Evolutionary conservation across 1,140 invertebrate genomes (phyloP).

Genomic region (Magallana angulata): DNA sequence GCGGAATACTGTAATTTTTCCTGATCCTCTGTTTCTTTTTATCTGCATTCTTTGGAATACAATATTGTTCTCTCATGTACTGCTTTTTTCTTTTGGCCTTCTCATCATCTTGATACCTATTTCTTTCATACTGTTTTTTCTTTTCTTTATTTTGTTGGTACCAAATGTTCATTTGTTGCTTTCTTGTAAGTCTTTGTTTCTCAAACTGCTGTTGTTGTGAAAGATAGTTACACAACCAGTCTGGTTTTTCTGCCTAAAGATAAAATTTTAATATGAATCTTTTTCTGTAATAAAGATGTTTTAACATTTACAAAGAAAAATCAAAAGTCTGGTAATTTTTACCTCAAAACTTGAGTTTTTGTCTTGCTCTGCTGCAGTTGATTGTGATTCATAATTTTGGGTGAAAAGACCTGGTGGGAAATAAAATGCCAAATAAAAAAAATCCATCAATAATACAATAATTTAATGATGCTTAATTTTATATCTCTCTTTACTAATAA

Average conservation of each 20-base stretch:
- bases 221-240: slow-evolving; percentile 11
- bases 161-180: slow-evolving; percentile 8
- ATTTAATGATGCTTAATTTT: slow-evolving; percentile 14
- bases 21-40: not conserved
- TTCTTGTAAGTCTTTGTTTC: not conserved
- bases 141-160: slow-evolving; percentile 13
- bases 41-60: not conserved
- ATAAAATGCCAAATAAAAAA: not conserved
- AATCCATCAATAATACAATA: not conserved
- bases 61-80: not conserved
- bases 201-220: slow-evolving; percentile 5
- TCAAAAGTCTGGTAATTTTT: not conserved
- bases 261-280: slow-evolving; percentile 5
- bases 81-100: slow-evolving; percentile 11
- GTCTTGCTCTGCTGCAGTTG: slow-evolving; percentile 5
- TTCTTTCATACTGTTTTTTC: slow-evolving; percentile 23
- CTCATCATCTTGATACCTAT: not conserved
- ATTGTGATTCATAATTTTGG: not conserved
- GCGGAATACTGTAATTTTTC: not conserved
- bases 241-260: not conserved
- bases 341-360: slow-evolving; percentile 6
- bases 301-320: not conserved
- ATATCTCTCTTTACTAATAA: not conserved
- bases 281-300: not conserved
- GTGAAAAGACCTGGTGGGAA: not conserved